Conservation (phyloP, 2,113 vertebrate species). For the Typhlomys cinereus region DNA sequence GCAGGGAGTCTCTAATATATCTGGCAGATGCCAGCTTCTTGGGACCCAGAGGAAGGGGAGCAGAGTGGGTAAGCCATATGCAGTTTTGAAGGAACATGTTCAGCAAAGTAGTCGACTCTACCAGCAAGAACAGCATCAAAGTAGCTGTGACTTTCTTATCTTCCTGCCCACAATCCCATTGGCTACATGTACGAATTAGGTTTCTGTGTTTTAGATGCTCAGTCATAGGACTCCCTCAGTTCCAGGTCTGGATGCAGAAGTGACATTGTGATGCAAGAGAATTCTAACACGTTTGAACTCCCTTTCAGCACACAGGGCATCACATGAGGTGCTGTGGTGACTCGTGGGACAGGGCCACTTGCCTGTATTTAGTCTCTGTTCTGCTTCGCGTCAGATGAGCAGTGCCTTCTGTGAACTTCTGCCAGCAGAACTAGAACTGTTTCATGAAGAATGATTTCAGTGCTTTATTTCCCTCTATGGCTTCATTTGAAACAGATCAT, state of each 20-base stretch:
- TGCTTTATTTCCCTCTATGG: constrained; percentile 76
- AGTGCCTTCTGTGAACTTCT: constrained; percentile 56
- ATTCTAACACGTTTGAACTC: constrained; percentile 47
- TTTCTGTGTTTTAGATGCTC: neutral
- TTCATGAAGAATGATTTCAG: constrained; percentile 79
- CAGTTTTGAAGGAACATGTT: neutral
- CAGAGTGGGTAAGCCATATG: neutral
- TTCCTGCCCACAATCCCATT: neutral
- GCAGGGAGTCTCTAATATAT: neutral
- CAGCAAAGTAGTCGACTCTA: neutral
- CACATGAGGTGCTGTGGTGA: constrained; percentile 5
- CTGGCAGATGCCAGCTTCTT: neutral
- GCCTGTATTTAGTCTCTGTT: constrained; percentile 5
- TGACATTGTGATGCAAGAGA: too few species aligned
- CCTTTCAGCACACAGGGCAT: neutral
- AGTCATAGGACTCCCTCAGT: too few species aligned
- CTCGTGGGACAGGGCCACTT: constrained; percentile 9
- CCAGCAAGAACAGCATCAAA: neutral
- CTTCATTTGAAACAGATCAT: constrained; percentile 77
- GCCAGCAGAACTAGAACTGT: constrained; percentile 60
- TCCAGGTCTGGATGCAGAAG: too few species aligned
- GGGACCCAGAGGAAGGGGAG: neutral
- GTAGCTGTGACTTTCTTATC: neutral
- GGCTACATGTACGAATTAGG: neutral
- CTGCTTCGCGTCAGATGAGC: constrained; percentile 24